These are phyloP conservation scores for Cylloceria caligata DNA, from an alignment of 2,888 invertebrate genomes.

Conservation along the genomic window DNA sequence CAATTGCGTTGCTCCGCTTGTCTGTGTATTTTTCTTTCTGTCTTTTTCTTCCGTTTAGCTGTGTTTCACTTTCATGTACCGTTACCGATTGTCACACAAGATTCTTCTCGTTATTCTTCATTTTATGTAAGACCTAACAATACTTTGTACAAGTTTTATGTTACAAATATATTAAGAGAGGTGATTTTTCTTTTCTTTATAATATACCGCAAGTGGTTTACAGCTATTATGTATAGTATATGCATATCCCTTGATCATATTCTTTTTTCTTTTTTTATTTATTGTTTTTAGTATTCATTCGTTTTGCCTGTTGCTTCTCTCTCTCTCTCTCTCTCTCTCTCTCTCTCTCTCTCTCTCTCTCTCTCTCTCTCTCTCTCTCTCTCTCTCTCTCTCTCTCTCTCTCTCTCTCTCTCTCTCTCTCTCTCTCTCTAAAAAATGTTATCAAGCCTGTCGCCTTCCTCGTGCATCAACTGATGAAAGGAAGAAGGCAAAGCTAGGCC, in stretches of 20 bases:
- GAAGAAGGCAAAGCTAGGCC: slow-evolving; percentile 13
- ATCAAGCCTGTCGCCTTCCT: neutral
- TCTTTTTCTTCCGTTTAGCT: slow-evolving; percentile 2
- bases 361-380: too few relatives aligned
- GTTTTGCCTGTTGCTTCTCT: slow-evolving; percentile 30
- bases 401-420: too few relatives aligned
- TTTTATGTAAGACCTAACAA: slow-evolving; percentile 77
- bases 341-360: too few relatives aligned
- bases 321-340: slow-evolving; percentile 18
- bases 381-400: too few relatives aligned
- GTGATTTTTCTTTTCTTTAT: slow-evolving; percentile 68
- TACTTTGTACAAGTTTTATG: slow-evolving; percentile 84
- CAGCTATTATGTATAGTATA: slow-evolving; percentile 55
- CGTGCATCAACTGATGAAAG: neutral
- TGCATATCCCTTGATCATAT: slow-evolving; percentile 42
- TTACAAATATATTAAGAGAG: slow-evolving; percentile 83
- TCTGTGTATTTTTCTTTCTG: slow-evolving; percentile 20
- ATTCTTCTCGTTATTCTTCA: slow-evolving; percentile 25
- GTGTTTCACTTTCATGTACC: slow-evolving; percentile 16
- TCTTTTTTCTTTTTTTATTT: slow-evolving; percentile 17
- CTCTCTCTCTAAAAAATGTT: slow-evolving; percentile 25
- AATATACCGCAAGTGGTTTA: slow-evolving; percentile 56
- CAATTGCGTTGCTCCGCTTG: slow-evolving; percentile 59
- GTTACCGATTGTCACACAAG: slow-evolving; percentile 34
- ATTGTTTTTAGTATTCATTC: slow-evolving; percentile 14